Conservation (phyloP, 2,113 vertebrate genomes). For the Struthidea cinerea region DNA sequence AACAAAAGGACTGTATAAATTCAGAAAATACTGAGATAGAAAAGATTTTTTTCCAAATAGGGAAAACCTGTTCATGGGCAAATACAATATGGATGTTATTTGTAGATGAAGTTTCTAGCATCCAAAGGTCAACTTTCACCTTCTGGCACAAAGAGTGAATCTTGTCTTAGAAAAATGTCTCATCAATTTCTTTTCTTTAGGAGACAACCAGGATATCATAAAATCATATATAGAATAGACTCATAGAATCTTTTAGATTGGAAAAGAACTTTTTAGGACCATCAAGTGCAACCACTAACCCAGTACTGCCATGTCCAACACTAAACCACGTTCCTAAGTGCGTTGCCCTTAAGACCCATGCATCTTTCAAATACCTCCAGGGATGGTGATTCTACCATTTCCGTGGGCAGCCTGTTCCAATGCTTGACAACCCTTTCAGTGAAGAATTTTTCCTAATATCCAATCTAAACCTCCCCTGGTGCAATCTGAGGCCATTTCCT, state of each 20-base stretch:
- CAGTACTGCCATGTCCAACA: background rate
- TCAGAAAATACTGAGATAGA: conserved; percentile 20
- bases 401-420: background rate
- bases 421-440: background rate
- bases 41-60: conserved; percentile 38
- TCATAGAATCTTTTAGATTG: background rate
- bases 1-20: conserved; percentile 61
- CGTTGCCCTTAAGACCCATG: background rate
- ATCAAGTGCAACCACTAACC: background rate
- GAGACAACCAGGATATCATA: background rate
- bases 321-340: background rate
- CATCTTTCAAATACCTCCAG: background rate
- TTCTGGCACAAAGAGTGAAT: background rate
- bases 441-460: background rate
- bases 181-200: background rate
- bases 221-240: background rate
- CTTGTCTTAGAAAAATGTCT: conserved; percentile 11
- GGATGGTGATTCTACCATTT: background rate
- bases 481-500: background rate
- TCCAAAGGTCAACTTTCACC: conserved; percentile 20
- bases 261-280: background rate
- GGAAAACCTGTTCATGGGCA: conserved; percentile 27
- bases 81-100: conserved; percentile 44
- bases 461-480: background rate
- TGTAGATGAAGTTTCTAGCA: conserved; percentile 27